Evolutionary conservation across 2,888 invertebrate species (phyloP), one percentile per base, ranked within the genome.

Genomic region (Zelleria hepariella): DNA sequence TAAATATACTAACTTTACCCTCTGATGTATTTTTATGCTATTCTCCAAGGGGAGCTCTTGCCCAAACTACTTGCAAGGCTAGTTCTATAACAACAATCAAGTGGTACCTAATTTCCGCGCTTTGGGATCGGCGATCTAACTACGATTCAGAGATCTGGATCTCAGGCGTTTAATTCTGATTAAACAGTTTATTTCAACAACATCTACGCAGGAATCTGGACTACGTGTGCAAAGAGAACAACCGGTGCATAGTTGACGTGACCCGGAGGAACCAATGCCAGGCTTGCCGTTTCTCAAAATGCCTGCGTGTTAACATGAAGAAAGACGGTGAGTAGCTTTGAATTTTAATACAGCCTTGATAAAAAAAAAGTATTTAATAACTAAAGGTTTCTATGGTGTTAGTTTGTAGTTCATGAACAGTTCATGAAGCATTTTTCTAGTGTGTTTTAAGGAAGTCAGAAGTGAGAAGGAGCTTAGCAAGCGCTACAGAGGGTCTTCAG

Each of bases 241-340:
- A 95, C 0, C 90, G 92, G 0, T 98, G 98, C 73, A 89, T 97
- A 3, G 97, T 98, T 21, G 97, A 98, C 73, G 96, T 98, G 2
- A 95, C 95, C 0, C 90, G 97, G 57, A 87, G 98, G 57, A 98
- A 98, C 85, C 98, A 98, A 80, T 98, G 98, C 75, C 98, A 98
- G 79, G 95, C 97, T 0, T 98, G 98, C 77, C 91, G 98, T 54
- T 97, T 98, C 82, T 92, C 94, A 61, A 97, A 97, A 77, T 98
- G 97, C 79, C 90, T 97, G 20, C 92, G 93, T 67, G 96, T 96
- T 67, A 96, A 96, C 79, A 98, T 98, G 97, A 96, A 97, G 81
- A 92, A 94, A 80, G 97, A 97, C 80, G 97, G 97, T 97, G 84
- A 91, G 92, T 78, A 2, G 5, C 7, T n/a, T 49, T 49, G 1